phyloP scores from a whole-genome alignment of 2,888 invertebrate species.

The Yponomeuta malinellus region DNA sequence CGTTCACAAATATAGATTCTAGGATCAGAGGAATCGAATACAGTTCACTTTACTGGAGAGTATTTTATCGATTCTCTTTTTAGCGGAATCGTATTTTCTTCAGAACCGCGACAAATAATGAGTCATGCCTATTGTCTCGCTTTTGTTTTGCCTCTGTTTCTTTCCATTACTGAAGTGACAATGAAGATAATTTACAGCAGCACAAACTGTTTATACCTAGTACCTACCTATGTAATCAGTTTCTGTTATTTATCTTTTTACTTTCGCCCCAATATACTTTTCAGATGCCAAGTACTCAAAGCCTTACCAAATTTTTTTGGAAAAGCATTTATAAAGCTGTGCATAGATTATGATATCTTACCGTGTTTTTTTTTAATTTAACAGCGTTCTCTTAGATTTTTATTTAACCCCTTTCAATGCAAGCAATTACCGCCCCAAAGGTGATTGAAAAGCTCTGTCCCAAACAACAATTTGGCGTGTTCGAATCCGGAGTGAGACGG shows the following conservation, averaged over 20 bases:
- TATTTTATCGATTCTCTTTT: slow-evolving; percentile 19
- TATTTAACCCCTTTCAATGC: too few relatives aligned
- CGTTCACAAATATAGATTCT: slow-evolving; percentile 11
- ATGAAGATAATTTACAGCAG: background rate
- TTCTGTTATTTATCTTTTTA: too few relatives aligned
- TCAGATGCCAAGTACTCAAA: too few relatives aligned
- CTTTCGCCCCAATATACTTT: too few relatives aligned
- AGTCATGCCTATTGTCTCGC: background rate
- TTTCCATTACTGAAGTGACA: background rate
- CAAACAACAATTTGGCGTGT: background rate
- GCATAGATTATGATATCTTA: too few relatives aligned
- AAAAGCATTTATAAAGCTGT: too few relatives aligned
- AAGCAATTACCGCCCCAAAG: background rate
- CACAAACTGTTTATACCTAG: too few relatives aligned
- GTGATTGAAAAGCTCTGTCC: background rate
- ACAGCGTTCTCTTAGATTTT: too few relatives aligned
- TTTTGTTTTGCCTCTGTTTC: background rate
- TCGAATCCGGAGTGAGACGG: background rate
- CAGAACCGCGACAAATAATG: background rate
- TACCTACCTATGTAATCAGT: too few relatives aligned
- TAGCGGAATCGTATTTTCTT: slow-evolving; percentile 23
- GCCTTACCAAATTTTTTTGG: too few relatives aligned
- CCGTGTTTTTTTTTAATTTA: too few relatives aligned
- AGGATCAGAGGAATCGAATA: slow-evolving; percentile 25
- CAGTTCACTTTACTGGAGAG: slow-evolving; percentile 22